Base-by-base conservation (phyloP, 64 coral and sea anemone species). In the Hydrozoanthus tunicans region DNA sequence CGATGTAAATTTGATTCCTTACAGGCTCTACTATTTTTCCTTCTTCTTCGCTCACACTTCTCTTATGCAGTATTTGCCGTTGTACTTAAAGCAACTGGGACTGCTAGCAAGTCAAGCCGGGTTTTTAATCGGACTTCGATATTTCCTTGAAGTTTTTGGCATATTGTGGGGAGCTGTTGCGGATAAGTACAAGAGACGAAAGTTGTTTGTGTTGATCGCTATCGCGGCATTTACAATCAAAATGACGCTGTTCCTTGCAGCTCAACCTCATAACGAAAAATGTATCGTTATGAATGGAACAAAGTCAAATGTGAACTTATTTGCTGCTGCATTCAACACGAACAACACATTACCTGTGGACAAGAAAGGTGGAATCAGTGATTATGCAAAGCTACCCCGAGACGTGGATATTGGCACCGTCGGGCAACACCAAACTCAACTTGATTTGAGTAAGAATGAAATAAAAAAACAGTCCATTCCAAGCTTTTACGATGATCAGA, bases 81-180 rank as follows among this genome's bases (percentile, higher is more conserved):
- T 86, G 68, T 86, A 86, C 51, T 53, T 86, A 24, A 86, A 86
- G n/a, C 83, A 86, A 55, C 9, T 86, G 1, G 83, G 83, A 27
- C 84, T 88, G 14, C 5, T 51, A 6, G 84, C 84, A 23, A 32
- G 84, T 12, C 84, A 73, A 73, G 84, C 65, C 1, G 84, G 84
- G 5, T 24, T 88, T 6, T 43, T 88, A n/a, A 12, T 88, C 0
- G 84, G 84, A 17, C 55, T 88, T 17, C 84, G 84, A 1, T 88
- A 61, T 58, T 88, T 88, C 68, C 84, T 88, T 6, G 84, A 88
- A 43, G 74, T 88, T 27, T 88, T 88, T 9, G 84, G 84, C 55
- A 23, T 73, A 6, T 9, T 88, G 53, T 88, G 84, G 84, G 84
- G 84, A 88, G 24, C 13, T 4, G 11, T 74, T 5, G 84, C 84